phyloP scores from a whole-genome alignment of 2,797 vertebrate species.

The Enteromius viviparus region DNA sequence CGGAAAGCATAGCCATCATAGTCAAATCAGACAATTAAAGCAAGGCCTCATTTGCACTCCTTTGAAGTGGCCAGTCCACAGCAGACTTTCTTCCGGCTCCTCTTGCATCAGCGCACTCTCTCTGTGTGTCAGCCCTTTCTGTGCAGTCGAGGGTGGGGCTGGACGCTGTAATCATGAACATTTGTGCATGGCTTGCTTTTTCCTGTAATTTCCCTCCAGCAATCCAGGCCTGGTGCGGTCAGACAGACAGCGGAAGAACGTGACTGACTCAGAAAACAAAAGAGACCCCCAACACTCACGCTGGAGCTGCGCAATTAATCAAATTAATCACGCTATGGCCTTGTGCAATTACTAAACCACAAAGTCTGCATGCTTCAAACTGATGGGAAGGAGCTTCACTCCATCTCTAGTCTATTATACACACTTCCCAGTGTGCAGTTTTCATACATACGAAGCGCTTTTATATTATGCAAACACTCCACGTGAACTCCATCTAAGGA shows the following conservation, averaged over 20 bases:
- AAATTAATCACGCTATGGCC: background rate
- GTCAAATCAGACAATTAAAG: background rate
- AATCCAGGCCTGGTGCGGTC: slow-evolving; percentile 31
- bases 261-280: slow-evolving; percentile 23
- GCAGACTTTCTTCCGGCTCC: background rate
- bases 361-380: slow-evolving; percentile 4
- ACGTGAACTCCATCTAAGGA: background rate
- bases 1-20: background rate
- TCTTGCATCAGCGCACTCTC: slow-evolving; percentile 5
- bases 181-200: slow-evolving; percentile 63
- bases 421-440: background rate
- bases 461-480: background rate
- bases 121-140: slow-evolving; percentile 18
- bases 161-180: slow-evolving; percentile 60
- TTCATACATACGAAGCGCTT: background rate
- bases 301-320: background rate
- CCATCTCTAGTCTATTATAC: background rate
- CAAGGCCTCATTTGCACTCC: background rate
- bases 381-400: background rate
- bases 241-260: slow-evolving; percentile 50
- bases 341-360: slow-evolving; percentile 15
- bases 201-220: slow-evolving; percentile 68
- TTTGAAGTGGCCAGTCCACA: background rate
- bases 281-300: background rate
- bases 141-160: slow-evolving; percentile 47